Evolutionary conservation across 2,113 vertebrate species (phyloP).

Genomic region (Urocynchramus pylzowi): DNA sequence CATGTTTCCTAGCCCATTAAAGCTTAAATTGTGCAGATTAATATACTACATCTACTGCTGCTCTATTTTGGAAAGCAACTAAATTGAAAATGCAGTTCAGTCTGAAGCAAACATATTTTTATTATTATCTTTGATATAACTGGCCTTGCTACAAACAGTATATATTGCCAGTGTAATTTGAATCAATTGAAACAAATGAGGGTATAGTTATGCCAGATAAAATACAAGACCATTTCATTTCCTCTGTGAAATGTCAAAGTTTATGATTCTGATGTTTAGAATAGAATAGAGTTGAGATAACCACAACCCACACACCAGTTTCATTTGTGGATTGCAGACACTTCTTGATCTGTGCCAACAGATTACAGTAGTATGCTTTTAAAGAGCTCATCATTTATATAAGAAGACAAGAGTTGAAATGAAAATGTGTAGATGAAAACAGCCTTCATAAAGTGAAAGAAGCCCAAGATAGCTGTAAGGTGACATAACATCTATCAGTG

Average conservation of each 20-base stretch:
- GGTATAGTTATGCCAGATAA: conserved; percentile 9
- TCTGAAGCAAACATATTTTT: conserved; percentile 42
- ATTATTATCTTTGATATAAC: conserved; percentile 42
- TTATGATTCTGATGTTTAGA: conserved; percentile 45
- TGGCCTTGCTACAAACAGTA: conserved; percentile 26
- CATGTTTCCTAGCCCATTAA: conserved; percentile 61
- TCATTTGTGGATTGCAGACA: conserved; percentile 19
- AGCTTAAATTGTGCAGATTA: conserved; percentile 66
- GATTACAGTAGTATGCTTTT: conserved; percentile 54
- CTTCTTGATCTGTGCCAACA: conserved; percentile 33
- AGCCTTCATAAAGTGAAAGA: conserved; percentile 79
- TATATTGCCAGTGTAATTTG: conserved; percentile 31
- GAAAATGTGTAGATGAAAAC: conserved; percentile 67
- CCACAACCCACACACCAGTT: background rate
- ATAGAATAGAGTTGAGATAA: conserved; percentile 51
- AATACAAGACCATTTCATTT: conserved; percentile 40
- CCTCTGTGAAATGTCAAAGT: conserved; percentile 28
- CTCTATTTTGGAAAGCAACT: conserved; percentile 55
- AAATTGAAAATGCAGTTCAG: conserved; percentile 48
- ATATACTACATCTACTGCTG: conserved; percentile 27
- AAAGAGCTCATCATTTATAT: conserved; percentile 69
- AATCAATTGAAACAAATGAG: conserved; percentile 53
- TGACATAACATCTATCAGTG: conserved; percentile 87
- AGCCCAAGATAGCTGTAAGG: conserved; percentile 70
- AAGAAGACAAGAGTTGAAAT: conserved; percentile 64